Evolutionary conservation across 1,140 invertebrate genomes (phyloP), one percentile per base, ranked within the genome.

Genomic region (Euglossa dilemma): DNA sequence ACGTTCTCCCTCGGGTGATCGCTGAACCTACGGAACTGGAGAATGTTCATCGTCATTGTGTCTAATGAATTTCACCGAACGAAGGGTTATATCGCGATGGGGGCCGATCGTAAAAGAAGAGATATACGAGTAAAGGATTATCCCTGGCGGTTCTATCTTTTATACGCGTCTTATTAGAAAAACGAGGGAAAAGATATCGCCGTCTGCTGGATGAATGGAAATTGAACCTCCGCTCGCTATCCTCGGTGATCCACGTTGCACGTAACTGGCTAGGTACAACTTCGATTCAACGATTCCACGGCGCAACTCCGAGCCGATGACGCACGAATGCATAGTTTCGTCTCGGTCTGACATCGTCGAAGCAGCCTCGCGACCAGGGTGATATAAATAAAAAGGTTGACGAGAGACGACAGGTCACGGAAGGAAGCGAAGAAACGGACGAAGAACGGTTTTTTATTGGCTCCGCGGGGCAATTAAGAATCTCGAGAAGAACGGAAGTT

Each of bases 301-400:
- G 61, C 79, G 71, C 79, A 81, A 75, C 79, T 81, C 70, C 79
- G 57, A 66, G 75, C 54, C 71, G 71, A 81, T 81, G 79, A 81
- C 79, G 79, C 79, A 81, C 79, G 71, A 81, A 75, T 75, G 79
- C 71, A 81, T 54, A 71, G 20, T 63, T 80, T 54, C 8, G 69
- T 52, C 69, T 28, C 52, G 28, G 28, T 1, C 9, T 67, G 63
- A 11, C 28, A 63, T 36, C 61, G 71, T 74, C 59, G n/a, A 54
- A 66, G 54, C 47, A 25, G 47, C 52, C 61, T 56, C 36, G 50
- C 75, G 52, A 77, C 45, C 57, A 77, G 61, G 9, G n/a, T 9
- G 6, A 23, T 43, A 36, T 28, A 43, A 18, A n/a, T 72, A 36
- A 50, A n/a, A 50, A 6, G 43, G 43, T 45, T 12, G 43, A 67